Conservation (phyloP, 2,888 invertebrate genomes). For the Acronicta leporina region DNA sequence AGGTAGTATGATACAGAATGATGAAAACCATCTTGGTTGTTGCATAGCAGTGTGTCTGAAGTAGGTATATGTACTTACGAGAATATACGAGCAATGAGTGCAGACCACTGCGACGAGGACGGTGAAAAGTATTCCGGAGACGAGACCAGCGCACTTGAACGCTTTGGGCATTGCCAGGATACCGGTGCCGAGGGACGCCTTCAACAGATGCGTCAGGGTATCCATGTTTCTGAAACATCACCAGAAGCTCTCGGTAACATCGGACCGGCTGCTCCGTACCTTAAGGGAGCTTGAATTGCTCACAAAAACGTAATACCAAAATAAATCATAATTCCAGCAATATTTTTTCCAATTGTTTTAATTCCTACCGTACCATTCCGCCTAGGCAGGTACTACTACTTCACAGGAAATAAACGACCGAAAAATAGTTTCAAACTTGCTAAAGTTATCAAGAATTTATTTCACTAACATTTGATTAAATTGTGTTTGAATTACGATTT, state of each 20-base stretch:
- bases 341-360: too few species aligned
- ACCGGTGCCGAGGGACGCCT: slow-evolving; percentile 98
- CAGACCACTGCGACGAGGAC: slow-evolving; percentile 96
- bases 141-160: slow-evolving; percentile 95
- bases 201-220: slow-evolving; percentile 97
- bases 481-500: too few species aligned
- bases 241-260: slow-evolving; percentile 31
- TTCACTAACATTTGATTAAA: too few species aligned
- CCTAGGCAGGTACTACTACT: too few species aligned
- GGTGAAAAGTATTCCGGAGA: slow-evolving; percentile 95
- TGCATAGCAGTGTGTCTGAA: slow-evolving; percentile 10
- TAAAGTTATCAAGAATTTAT: too few species aligned
- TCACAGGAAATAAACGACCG: too few species aligned
- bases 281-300: too few species aligned
- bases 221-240: slow-evolving; percentile 92
- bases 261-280: slow-evolving; percentile 13
- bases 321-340: too few species aligned
- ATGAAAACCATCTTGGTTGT: neutral
- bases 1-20: neutral
- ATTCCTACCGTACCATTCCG: too few species aligned
- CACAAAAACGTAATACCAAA: too few species aligned
- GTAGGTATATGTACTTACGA: slow-evolving; percentile 80
- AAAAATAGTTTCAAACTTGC: too few species aligned
- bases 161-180: slow-evolving; percentile 98
- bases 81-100: slow-evolving; percentile 98